A percentile compares a stretch with the other conserved stretches of the same genome.
Conservation (phyloP, 2,888 invertebrate species). For the Sphaerophoria taeniata region DNA sequence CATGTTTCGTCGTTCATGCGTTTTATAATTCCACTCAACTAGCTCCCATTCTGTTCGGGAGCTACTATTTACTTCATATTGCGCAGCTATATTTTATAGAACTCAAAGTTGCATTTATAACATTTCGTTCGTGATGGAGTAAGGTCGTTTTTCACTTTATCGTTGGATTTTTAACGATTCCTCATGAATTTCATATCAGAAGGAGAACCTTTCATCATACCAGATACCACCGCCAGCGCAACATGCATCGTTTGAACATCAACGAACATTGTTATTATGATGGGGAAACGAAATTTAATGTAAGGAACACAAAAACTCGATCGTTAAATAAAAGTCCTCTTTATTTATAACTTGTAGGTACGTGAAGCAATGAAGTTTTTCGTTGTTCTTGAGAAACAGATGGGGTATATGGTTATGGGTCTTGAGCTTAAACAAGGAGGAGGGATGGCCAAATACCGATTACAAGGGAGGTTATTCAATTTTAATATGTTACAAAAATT, state of each 20-base stretch:
- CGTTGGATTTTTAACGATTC: slow-evolving; percentile 60
- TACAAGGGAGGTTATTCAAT: neutral
- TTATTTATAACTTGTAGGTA: slow-evolving; percentile 19
- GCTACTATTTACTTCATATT: neutral
- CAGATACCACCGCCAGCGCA: neutral
- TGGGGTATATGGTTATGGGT: neutral
- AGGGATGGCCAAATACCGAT: neutral
- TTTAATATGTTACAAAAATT: neutral
- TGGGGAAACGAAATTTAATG: slow-evolving; percentile 6
- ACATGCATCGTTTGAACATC: neutral
- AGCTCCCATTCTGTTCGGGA: neutral
- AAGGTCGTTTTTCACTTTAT: slow-evolving; percentile 58
- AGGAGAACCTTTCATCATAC: neutral
- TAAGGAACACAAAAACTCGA: neutral
- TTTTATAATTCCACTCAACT: slow-evolving; percentile 29
- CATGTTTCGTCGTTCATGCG: slow-evolving; percentile 42
- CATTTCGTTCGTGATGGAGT: slow-evolving; percentile 4
- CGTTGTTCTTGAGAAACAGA: neutral
- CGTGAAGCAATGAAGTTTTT: slow-evolving; percentile 17
- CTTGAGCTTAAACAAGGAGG: neutral
- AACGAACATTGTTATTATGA: neutral
- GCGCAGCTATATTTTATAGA: neutral
- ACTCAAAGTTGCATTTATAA: slow-evolving; percentile 47
- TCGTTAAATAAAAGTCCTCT: neutral
- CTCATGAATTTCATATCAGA: slow-evolving; percentile 49